phyloP scores from a whole-genome alignment of 2,888 invertebrate species.

The Drosophila kokeensis region DNA sequence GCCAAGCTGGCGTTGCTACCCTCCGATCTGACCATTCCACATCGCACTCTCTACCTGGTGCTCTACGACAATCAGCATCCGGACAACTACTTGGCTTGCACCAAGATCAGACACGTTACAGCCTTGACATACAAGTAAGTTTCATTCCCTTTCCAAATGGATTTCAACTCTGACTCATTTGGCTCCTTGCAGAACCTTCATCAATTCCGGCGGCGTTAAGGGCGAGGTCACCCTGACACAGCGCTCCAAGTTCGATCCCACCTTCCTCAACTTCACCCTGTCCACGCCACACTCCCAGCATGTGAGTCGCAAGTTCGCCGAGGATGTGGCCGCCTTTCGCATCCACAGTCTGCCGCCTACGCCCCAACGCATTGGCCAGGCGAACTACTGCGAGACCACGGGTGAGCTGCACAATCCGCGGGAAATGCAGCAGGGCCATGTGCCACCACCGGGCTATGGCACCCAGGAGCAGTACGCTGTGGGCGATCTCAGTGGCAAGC shows the following conservation, averaged over 20 bases:
- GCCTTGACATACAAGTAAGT: slow-evolving; percentile 90
- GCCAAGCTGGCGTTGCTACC: slow-evolving; percentile 90
- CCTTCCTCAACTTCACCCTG: slow-evolving; percentile 90
- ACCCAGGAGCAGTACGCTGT: slow-evolving; percentile 94
- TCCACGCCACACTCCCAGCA: slow-evolving; percentile 88
- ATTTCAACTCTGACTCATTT: rapidly evolving
- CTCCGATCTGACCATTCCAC: slow-evolving; percentile 90
- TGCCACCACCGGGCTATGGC: slow-evolving; percentile 90
- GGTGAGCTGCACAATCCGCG: slow-evolving; percentile 92
- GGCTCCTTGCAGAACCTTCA: slow-evolving; percentile 87
- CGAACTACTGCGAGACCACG: slow-evolving; percentile 88
- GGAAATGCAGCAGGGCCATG: slow-evolving; percentile 86
- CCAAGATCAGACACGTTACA: slow-evolving; percentile 90
- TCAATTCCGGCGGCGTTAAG: slow-evolving; percentile 92
- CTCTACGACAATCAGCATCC: slow-evolving; percentile 91
- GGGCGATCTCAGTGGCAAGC: slow-evolving; percentile 95
- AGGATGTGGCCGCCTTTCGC: slow-evolving; percentile 90
- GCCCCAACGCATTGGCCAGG: slow-evolving; percentile 86
- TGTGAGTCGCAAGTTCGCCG: slow-evolving; percentile 90
- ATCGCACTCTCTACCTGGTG: slow-evolving; percentile 92
- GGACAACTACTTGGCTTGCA: slow-evolving; percentile 92
- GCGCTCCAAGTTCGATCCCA: slow-evolving; percentile 93
- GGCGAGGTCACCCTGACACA: slow-evolving; percentile 92
- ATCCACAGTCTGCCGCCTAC: slow-evolving; percentile 90
- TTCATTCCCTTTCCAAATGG: not conserved